Evolutionary conservation across 2,797 vertebrate genomes (phyloP).

Genomic region (Nyctibius grandis): DNA sequence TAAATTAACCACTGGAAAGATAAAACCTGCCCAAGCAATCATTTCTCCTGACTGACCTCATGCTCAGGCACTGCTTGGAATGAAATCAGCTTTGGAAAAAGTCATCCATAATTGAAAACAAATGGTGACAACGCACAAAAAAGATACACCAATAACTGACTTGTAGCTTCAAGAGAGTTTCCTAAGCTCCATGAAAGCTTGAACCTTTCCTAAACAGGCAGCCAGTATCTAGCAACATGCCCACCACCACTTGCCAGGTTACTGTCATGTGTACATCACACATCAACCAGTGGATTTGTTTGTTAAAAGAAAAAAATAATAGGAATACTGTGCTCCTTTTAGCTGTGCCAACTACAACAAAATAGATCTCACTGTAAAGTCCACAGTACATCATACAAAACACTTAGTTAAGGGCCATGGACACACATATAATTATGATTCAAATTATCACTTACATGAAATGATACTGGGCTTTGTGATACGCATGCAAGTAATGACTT

Average conservation of each 20-base stretch:
- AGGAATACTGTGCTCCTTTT: background rate
- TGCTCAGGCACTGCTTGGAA: slow-evolving; percentile 32
- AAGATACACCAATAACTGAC: background rate
- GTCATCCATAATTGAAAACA: slow-evolving; percentile 38
- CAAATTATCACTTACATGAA: background rate
- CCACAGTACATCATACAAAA: background rate
- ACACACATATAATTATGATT: background rate
- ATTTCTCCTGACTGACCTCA: slow-evolving; percentile 38
- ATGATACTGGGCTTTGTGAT: background rate
- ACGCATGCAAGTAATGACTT: background rate
- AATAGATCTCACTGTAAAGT: background rate
- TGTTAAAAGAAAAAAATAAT: background rate
- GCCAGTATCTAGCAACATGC: background rate
- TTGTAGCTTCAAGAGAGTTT: background rate
- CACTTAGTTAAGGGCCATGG: background rate
- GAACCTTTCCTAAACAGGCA: background rate
- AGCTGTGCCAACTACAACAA: background rate
- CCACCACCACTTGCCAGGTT: background rate
- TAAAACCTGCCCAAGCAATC: slow-evolving; percentile 27
- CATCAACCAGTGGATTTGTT: background rate
- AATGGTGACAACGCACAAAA: slow-evolving; percentile 18
- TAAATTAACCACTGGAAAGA: slow-evolving; percentile 49
- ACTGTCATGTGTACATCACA: background rate
- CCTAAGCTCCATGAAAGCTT: background rate
- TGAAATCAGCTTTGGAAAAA: slow-evolving; percentile 22